Conservation (phyloP, 1,140 invertebrate species). For the Atta texana region DNA sequence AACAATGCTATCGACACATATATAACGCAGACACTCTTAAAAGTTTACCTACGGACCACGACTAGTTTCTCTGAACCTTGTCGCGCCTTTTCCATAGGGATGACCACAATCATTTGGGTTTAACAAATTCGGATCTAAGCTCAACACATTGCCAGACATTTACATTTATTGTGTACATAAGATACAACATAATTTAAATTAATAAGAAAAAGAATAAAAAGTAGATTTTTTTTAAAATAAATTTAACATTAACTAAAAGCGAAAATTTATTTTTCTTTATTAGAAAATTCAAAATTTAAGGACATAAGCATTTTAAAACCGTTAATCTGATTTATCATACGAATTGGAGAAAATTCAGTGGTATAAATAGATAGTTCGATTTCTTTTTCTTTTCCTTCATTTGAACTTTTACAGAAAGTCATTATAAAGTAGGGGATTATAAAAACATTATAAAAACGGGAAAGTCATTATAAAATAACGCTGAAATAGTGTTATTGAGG, state of each 20-base stretch:
- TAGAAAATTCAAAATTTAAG: not conserved
- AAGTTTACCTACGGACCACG: constrained; percentile 23
- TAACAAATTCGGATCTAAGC: not conserved
- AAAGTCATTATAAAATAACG: too few species aligned
- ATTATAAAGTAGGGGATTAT: too few species aligned
- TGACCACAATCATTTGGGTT: not conserved
- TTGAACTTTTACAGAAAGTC: too few species aligned
- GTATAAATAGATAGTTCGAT: too few species aligned
- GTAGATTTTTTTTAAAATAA: not conserved
- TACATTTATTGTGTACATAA: not conserved
- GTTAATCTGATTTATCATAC: not conserved
- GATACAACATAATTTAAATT: not conserved
- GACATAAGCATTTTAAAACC: not conserved
- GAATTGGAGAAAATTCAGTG: not conserved
- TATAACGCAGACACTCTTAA: constrained; percentile 42
- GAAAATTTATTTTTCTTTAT: not conserved
- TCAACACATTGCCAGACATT: not conserved
- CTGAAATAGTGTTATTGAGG: too few species aligned
- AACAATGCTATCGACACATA: constrained; percentile 69
- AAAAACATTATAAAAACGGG: too few species aligned
- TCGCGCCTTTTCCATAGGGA: not conserved
- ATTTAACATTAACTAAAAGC: not conserved
- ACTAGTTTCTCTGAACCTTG: not conserved
- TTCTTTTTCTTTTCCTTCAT: not conserved
- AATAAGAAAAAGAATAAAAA: not conserved